Evolutionary conservation across 2,888 invertebrate species (phyloP).

Genomic region (Acleris laterana): DNA sequence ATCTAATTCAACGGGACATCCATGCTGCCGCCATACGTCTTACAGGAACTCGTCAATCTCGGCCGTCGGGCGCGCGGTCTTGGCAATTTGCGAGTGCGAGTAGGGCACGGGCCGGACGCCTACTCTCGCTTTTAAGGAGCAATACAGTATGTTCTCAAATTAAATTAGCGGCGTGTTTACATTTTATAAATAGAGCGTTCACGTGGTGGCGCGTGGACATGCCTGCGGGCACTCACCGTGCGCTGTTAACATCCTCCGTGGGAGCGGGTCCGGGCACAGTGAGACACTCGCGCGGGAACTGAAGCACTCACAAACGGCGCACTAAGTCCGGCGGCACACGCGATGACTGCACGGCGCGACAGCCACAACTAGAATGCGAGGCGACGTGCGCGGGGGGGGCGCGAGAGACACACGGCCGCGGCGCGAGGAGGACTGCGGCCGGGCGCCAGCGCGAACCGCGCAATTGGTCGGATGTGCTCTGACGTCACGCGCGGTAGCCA

Average conservation of each 20-base stretch:
- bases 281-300: slow-evolving; percentile 78
- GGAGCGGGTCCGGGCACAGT: slow-evolving; percentile 75
- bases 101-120: slow-evolving; percentile 60
- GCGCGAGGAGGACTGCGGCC: slow-evolving; percentile 81
- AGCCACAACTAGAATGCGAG: slow-evolving; percentile 84
- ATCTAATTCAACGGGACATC: slow-evolving; percentile 26
- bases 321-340: slow-evolving; percentile 80
- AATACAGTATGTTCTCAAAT: slow-evolving; percentile 67
- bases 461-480: slow-evolving; percentile 71
- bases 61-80: slow-evolving; percentile 67
- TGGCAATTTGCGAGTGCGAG: slow-evolving; percentile 70
- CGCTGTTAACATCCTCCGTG: slow-evolving; percentile 84
- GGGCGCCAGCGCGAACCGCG: slow-evolving; percentile 67
- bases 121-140: slow-evolving; percentile 68
- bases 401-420: slow-evolving; percentile 76
- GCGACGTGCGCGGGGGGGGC: slow-evolving; percentile 73
- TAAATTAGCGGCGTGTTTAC: slow-evolving; percentile 81
- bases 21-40: slow-evolving; percentile 52
- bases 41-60: slow-evolving; percentile 81
- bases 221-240: slow-evolving; percentile 78
- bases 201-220: slow-evolving; percentile 75
- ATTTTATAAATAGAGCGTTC: slow-evolving; percentile 82
- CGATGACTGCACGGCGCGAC: slow-evolving; percentile 83
- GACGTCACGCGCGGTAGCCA: slow-evolving; percentile 75
- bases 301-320: slow-evolving; percentile 83